Evolutionary conservation across 2,888 invertebrate genomes (phyloP), one percentile per base, ranked within the genome.

Genomic region (Andrena hattorfiana): DNA sequence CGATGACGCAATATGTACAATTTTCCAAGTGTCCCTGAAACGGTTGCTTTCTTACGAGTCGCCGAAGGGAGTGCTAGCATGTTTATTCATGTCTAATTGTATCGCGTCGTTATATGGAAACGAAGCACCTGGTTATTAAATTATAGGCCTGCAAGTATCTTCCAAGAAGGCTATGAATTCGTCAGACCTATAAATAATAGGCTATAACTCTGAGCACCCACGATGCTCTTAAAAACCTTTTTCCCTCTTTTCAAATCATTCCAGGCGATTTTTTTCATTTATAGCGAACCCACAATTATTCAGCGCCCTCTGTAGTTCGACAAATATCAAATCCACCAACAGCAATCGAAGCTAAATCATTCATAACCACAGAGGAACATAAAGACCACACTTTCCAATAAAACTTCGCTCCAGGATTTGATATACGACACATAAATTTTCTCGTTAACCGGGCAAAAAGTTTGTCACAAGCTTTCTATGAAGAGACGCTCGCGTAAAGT

Each of bases 121-220:
- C 71, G 63, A 48, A 70, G 76, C 30, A 76, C 63, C 63, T 70
- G 54, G 48, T 72, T 64, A 72, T 72, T 66, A 72, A 77, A 72
- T 77, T 72, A 77, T 48, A 66, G 77, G 77, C 51, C 49, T 32
- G 59, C 23, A 42, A 23, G 30, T 62, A 13, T 20, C n/a, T n/a
- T 60, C 3, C 8, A 16, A 54, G n/a, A 23, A 6, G 51, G 62
- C 28, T 54, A 56, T 54, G 63, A 70, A 74, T 59, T 74, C 49
- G 66, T 66, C 51, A 30, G 26, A n/a, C 26, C 20, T 70, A 35
- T 64, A 42, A 42, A 42, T 42, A 42, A 42, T 42, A 42, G 42
- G 16, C 42, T 16, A 28, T 56, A 56, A 68, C 20, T n/a, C 23
- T 60, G 30, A 26, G 68, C 56, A 71, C 60, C 32, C 60, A 51